phyloP scores from a whole-genome alignment of 2,797 vertebrate species.

The Pangasius larnaudii region DNA sequence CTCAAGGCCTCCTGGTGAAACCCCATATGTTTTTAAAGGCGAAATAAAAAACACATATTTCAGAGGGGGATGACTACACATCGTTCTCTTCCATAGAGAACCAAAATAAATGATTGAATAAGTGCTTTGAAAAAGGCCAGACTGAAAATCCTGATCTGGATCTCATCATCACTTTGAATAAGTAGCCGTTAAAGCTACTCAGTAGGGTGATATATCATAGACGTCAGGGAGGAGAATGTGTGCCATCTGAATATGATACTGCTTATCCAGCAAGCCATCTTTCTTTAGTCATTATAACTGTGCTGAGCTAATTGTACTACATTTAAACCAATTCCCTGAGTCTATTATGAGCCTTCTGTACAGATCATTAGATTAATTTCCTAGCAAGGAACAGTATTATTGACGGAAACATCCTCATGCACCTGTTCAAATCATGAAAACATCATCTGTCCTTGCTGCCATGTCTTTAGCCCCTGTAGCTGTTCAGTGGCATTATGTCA shows the following conservation, averaged over 20 bases:
- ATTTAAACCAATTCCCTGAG: constrained; percentile 5
- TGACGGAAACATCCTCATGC: constrained; percentile 8
- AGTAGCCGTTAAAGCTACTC: constrained; percentile 23
- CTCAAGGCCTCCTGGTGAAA: constrained; percentile 53
- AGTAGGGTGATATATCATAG: constrained; percentile 15
- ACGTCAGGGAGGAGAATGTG: constrained; percentile 5
- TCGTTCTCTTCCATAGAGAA: constrained; percentile 21
- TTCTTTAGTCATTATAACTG: constrained; percentile 20
- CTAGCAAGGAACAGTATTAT: not conserved
- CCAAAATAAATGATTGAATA: constrained; percentile 53
- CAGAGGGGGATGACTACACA: constrained; percentile 27
- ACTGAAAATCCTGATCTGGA: constrained; percentile 36
- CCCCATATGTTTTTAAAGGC: constrained; percentile 49
- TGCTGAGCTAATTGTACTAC: constrained; percentile 10
- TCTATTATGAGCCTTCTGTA: constrained; percentile 1
- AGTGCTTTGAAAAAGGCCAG: constrained; percentile 37
- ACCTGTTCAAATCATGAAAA: not conserved
- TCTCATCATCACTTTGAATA: constrained; percentile 49
- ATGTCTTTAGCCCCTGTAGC: not conserved
- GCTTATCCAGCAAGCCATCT: constrained; percentile 25
- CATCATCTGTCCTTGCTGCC: constrained; percentile 1
- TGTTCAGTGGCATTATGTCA: not conserved
- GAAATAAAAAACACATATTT: constrained; percentile 32
- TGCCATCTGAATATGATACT: constrained; percentile 8
- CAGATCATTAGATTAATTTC: not conserved